phyloP scores from a whole-genome alignment of 2,888 invertebrate species.

The Orthosia incerta region DNA sequence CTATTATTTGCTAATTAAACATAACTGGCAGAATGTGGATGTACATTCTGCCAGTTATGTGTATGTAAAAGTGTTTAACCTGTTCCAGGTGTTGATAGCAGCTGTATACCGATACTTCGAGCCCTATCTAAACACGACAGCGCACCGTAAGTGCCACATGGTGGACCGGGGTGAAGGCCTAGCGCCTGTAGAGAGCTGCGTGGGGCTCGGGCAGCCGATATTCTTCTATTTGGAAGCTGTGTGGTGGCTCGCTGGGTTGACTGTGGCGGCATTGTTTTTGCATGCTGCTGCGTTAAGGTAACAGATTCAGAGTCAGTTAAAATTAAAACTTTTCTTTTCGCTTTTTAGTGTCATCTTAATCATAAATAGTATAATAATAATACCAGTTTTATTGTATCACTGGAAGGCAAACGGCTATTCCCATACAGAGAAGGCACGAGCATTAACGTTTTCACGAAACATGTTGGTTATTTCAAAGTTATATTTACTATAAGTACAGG shows the following conservation, averaged over 20 bases:
- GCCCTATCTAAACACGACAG: conserved; percentile 77
- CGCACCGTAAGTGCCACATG: conserved; percentile 84
- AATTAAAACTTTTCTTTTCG: too few relatives aligned
- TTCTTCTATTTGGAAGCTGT: conserved; percentile 95
- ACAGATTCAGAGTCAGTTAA: not conserved
- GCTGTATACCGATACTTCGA: conserved; percentile 82
- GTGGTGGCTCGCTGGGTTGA: conserved; percentile 94
- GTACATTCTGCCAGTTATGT: too few relatives aligned
- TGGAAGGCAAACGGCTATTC: too few relatives aligned
- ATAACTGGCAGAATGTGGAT: too few relatives aligned
- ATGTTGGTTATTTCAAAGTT: too few relatives aligned
- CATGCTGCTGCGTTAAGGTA: conserved; percentile 93
- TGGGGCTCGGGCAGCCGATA: conserved; percentile 94
- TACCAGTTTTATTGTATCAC: too few relatives aligned
- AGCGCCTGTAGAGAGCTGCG: conserved; percentile 93
- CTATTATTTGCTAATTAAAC: too few relatives aligned
- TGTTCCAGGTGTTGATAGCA: conserved; percentile 82
- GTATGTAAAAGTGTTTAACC: not conserved
- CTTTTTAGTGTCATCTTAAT: too few relatives aligned
- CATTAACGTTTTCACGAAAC: too few relatives aligned
- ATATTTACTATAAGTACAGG: too few relatives aligned
- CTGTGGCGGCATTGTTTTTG: conserved; percentile 92
- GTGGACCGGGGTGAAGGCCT: conserved; percentile 92
- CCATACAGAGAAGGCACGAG: too few relatives aligned
- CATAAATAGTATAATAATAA: too few relatives aligned